Evolutionary conservation across 1,140 invertebrate genomes (phyloP).

Genomic region (Homalodisca vitripennis): DNA sequence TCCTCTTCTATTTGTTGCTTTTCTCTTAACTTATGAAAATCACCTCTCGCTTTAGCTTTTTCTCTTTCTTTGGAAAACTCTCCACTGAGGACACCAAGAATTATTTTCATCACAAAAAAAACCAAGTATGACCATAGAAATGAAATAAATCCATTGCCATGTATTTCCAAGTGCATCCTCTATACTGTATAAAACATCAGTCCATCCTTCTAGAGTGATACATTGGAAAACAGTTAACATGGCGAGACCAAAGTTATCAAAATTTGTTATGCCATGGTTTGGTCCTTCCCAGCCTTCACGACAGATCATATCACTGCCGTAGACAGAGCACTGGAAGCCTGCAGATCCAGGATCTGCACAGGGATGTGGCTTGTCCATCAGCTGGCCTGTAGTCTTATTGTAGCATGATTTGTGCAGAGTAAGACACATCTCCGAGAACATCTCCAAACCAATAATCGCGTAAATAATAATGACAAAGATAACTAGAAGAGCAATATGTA

Average conservation of each 20-base stretch:
- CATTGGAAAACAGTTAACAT: slow-evolving; percentile 99
- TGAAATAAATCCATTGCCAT: slow-evolving; percentile 99
- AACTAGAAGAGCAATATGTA: slow-evolving; percentile 98
- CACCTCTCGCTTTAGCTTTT: slow-evolving; percentile 96
- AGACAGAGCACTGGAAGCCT: slow-evolving; percentile 65
- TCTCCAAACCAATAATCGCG: slow-evolving; percentile 97
- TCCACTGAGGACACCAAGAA: slow-evolving; percentile 99
- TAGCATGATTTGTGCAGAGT: slow-evolving; percentile 94
- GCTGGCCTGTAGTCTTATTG: slow-evolving; percentile 72
- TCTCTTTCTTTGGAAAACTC: slow-evolving; percentile 99
- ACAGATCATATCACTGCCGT: slow-evolving; percentile 58
- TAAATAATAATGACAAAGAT: slow-evolving; percentile 99
- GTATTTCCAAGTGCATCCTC: slow-evolving; percentile 92
- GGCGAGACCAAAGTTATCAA: slow-evolving; percentile 97
- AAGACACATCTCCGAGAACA: slow-evolving; percentile 98
- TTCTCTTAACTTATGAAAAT: slow-evolving; percentile 97
- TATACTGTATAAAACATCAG: slow-evolving; percentile 92
- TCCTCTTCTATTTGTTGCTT: slow-evolving; percentile 99
- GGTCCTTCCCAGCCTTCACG: slow-evolving; percentile 84
- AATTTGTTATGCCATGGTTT: slow-evolving; percentile 96
- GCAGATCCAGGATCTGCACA: slow-evolving; percentile 65
- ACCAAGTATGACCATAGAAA: slow-evolving; percentile 97
- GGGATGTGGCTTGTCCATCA: slow-evolving; percentile 77
- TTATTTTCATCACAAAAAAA: slow-evolving; percentile 99
- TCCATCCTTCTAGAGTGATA: slow-evolving; percentile 99